Conservation (phyloP, 2,113 vertebrate genomes). For the Rhadina sibilatrix region DNA sequence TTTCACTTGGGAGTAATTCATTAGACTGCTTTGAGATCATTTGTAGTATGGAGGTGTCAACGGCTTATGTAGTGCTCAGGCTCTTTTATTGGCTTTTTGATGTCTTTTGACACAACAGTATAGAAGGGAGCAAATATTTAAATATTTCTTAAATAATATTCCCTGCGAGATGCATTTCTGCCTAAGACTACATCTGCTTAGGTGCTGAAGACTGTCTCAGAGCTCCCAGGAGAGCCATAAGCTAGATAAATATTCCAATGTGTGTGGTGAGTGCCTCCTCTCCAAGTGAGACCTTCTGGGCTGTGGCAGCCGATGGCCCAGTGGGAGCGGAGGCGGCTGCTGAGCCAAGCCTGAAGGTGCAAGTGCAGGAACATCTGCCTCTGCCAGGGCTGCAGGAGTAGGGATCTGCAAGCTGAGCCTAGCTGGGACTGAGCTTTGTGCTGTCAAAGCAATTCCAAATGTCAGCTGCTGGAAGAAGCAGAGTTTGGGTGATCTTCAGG, state of each 20-base stretch:
- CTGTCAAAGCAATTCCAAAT: neutral
- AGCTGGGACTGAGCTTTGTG: neutral
- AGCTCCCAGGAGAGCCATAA: neutral
- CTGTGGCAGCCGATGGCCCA: neutral
- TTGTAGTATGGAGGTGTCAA: neutral
- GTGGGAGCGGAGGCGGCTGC: neutral
- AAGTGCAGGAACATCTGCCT: neutral
- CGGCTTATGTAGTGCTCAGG: neutral
- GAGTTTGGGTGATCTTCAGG: neutral
- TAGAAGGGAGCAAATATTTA: neutral
- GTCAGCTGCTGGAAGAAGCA: neutral
- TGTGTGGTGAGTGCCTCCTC: neutral
- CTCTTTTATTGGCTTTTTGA: neutral
- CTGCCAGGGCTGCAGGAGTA: neutral
- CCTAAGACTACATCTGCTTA: neutral
- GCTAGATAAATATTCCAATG: neutral
- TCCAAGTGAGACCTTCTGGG: neutral
- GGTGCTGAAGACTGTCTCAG: neutral
- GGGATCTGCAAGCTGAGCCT: neutral
- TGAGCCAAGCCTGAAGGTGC: neutral
- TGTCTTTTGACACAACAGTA: neutral
- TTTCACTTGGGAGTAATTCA: neutral
- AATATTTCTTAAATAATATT: neutral
- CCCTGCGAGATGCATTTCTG: neutral
- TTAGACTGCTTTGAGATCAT: neutral